These are phyloP conservation scores for Magallana ariakensis DNA, from an alignment of 1,140 invertebrate species.

Conservation along the genomic window DNA sequence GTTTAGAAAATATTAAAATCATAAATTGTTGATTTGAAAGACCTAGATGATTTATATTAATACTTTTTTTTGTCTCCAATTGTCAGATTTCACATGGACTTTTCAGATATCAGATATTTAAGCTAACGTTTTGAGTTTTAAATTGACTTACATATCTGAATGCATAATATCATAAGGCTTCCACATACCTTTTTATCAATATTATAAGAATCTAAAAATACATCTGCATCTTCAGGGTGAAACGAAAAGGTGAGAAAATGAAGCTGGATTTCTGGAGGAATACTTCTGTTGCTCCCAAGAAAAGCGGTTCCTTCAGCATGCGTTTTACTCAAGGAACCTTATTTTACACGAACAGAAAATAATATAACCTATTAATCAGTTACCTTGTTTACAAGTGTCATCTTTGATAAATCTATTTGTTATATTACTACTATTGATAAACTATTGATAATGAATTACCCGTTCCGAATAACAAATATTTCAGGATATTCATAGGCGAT, in stretches of 20 bases:
- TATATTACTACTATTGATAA: too few relatives aligned
- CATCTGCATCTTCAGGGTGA: background rate
- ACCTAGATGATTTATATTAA: background rate
- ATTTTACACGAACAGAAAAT: background rate
- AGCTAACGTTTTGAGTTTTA: background rate
- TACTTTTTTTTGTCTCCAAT: background rate
- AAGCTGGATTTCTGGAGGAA: background rate
- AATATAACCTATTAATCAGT: too few relatives aligned
- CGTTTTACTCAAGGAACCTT: background rate
- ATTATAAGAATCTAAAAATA: background rate
- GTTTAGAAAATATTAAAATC: background rate
- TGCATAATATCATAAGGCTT: background rate
- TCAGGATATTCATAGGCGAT: background rate
- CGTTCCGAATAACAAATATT: background rate
- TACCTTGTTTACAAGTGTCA: too few relatives aligned
- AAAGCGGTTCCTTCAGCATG: slow-evolving; percentile 1
- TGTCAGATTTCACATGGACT: background rate
- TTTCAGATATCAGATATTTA: background rate
- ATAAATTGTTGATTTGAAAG: background rate
- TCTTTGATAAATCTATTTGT: too few relatives aligned
- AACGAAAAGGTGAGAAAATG: background rate
- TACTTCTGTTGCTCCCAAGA: background rate
- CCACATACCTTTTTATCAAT: background rate
- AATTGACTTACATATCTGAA: background rate
- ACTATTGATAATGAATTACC: background rate